These are phyloP conservation scores for Phyllostomus hastatus DNA, from an alignment of 2,113 vertebrate species.

Conservation along the genomic window DNA sequence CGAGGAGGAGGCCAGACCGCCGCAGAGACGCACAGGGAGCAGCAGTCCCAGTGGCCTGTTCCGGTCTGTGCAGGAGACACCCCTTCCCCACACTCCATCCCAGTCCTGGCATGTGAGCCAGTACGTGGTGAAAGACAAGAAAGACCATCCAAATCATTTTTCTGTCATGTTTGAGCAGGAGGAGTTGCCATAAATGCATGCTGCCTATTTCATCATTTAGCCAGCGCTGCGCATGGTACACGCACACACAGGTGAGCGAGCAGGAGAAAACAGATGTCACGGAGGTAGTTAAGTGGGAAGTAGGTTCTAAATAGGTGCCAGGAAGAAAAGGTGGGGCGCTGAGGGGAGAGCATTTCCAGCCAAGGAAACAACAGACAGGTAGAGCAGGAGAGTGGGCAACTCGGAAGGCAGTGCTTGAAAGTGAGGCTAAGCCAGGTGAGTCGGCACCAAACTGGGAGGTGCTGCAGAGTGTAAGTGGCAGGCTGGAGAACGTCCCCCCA, in stretches of 20 bases:
- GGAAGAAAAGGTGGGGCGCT: neutral
- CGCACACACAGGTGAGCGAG: too few relatives aligned
- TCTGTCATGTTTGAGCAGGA: neutral
- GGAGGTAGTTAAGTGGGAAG: neutral
- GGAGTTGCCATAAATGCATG: neutral
- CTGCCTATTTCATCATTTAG: neutral
- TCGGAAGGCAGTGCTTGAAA: neutral
- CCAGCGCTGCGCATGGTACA: too few relatives aligned
- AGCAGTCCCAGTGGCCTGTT: neutral
- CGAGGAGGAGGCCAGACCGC: neutral
- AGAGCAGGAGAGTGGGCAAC: neutral
- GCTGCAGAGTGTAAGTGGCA: rapidly evolving
- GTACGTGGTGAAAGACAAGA: neutral
- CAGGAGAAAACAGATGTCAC: neutral
- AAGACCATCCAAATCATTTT: neutral
- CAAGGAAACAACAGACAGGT: neutral
- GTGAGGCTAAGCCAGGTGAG: neutral
- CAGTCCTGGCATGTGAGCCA: neutral
- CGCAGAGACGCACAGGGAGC: neutral
- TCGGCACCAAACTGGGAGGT: neutral
- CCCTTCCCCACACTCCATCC: neutral
- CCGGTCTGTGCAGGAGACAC: neutral
- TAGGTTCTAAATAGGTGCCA: neutral
- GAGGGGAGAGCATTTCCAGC: neutral
- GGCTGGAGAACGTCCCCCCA: neutral